Conservation (phyloP, 2,113 vertebrate species). For the Gavialis gangeticus region DNA sequence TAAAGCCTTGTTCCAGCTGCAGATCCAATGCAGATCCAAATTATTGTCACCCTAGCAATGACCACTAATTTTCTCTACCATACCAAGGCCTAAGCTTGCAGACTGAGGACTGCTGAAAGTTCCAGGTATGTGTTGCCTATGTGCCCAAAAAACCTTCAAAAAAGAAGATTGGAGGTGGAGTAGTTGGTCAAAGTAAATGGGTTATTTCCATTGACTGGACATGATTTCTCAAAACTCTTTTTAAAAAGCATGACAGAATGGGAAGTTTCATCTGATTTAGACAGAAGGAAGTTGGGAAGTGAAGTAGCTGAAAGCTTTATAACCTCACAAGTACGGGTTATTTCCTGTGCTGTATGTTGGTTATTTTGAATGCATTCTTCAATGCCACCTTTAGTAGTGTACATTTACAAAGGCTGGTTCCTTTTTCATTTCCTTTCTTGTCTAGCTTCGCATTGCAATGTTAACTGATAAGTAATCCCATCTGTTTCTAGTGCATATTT, state of each 20-base stretch:
- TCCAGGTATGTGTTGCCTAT: background rate
- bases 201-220: no score
- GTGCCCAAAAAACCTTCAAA: background rate
- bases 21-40: background rate
- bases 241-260: no score
- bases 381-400: background rate
- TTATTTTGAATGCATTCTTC: no score
- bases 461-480: background rate
- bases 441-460: background rate
- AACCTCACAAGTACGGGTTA: no score
- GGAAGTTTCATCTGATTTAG: no score
- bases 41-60: no score
- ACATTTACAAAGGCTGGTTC: background rate
- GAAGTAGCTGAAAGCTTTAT: no score
- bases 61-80: background rate
- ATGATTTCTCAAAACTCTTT: no score
- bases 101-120: background rate
- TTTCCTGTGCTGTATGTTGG: background rate
- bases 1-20: no score
- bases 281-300: no score
- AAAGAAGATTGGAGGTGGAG: background rate
- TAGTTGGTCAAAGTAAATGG: background rate
- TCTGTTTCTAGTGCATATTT: background rate
- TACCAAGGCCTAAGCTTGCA: background rate
- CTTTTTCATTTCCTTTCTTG: background rate